Conservation (phyloP, 2,888 invertebrate species). For the Carcina quercana region DNA sequence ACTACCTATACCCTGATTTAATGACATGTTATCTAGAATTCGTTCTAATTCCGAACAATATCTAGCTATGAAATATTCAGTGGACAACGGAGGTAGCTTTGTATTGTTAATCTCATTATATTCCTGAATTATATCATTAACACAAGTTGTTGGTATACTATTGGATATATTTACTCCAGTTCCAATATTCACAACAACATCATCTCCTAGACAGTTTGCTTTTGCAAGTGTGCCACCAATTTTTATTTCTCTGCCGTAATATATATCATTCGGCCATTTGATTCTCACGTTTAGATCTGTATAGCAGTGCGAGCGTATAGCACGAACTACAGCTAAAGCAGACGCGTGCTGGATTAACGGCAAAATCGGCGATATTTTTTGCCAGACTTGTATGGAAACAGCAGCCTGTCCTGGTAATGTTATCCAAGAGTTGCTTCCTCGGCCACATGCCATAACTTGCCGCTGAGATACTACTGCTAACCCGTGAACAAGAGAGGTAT, state of each 20-base stretch:
- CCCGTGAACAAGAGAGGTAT: conserved; percentile 4
- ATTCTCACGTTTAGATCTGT: conserved; percentile 8
- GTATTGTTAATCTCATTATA: conserved; percentile 1
- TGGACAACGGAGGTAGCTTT: conserved; percentile 3
- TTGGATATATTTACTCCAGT: conserved; percentile 10
- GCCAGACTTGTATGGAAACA: conserved; percentile 9
- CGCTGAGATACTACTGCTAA: conserved; percentile 3
- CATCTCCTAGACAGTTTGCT: conserved; percentile 7
- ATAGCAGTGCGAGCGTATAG: conserved; percentile 3
- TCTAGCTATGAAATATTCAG: conserved; percentile 8
- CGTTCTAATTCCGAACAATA: conserved; percentile 8
- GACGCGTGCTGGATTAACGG: conserved; percentile 6
- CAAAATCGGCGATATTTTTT: conserved; percentile 5
- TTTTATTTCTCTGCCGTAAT: conserved; percentile 6
- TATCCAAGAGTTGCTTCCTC: conserved; percentile 9
- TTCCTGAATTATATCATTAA: conserved; percentile 8
- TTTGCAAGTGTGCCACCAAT: conserved; percentile 6
- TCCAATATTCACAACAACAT: conserved; percentile 7
- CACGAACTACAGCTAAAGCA: conserved; percentile 6
- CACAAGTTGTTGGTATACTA: conserved; percentile 7
- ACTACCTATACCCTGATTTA: conserved; percentile 1
- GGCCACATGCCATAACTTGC: conserved; percentile 5
- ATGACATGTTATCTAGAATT: background rate
- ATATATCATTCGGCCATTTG: conserved; percentile 12
- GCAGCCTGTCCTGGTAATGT: conserved; percentile 10